Conservation (phyloP, 1,140 invertebrate species). For the Homarus americanus region DNA sequence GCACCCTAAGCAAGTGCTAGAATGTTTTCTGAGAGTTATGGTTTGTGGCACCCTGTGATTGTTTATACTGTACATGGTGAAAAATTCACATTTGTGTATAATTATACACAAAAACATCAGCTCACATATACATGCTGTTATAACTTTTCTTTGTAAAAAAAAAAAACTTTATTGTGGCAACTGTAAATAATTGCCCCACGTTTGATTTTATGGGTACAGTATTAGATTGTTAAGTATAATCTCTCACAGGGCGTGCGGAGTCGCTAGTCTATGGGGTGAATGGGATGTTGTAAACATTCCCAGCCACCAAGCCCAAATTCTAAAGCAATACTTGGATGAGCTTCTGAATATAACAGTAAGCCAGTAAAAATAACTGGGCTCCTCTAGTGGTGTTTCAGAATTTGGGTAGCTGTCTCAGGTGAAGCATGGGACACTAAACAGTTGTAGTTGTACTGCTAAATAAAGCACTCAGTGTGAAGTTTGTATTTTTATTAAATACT, state of each 20-base stretch:
- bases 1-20: slow-evolving; percentile 63
- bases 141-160: not conserved
- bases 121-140: not conserved
- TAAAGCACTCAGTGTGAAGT: slow-evolving; percentile 57
- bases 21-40: slow-evolving; percentile 38
- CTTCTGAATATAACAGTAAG: not conserved
- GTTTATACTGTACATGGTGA: not conserved
- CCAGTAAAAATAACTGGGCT: not conserved
- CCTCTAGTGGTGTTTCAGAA: slow-evolving; percentile 25
- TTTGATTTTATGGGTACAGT: not conserved
- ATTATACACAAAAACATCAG: not conserved
- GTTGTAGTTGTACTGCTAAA: slow-evolving; percentile 60
- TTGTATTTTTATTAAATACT: no score
- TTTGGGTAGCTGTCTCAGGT: slow-evolving; percentile 54
- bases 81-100: not conserved
- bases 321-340: slow-evolving; percentile 20
- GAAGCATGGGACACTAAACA: slow-evolving; percentile 64
- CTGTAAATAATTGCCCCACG: not conserved
- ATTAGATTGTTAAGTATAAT: not conserved
- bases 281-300: slow-evolving; percentile 47
- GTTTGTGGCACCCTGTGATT: slow-evolving; percentile 42
- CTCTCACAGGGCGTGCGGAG: slow-evolving; percentile 40
- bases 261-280: slow-evolving; percentile 61
- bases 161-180: not conserved
- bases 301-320: slow-evolving; percentile 34